Evolutionary conservation across 2,797 vertebrate species (phyloP).

Genomic region (Hipposideros larvatus): DNA sequence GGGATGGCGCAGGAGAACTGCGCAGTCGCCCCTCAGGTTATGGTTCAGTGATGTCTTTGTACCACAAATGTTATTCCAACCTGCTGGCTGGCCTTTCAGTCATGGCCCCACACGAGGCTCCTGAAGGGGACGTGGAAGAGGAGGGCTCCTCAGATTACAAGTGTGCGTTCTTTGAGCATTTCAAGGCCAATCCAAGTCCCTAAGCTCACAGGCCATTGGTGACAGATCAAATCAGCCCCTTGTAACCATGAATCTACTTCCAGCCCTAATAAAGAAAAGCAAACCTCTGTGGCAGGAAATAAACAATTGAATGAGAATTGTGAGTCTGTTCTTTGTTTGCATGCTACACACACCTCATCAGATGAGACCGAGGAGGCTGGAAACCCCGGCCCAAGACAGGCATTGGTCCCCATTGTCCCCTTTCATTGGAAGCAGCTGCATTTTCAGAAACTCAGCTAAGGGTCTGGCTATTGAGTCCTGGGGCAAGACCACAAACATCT

Average conservation of each 20-base stretch:
- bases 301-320: neutral
- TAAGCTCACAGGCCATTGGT: too few species aligned
- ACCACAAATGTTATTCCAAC: too few species aligned
- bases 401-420: accelerated
- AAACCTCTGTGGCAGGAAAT: neutral
- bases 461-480: accelerated
- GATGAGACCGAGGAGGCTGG: neutral
- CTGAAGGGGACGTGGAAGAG: neutral
- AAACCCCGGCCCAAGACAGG: neutral
- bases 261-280: neutral
- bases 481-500: neutral
- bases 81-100: too few species aligned
- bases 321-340: neutral
- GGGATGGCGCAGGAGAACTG: too few species aligned
- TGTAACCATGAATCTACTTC: too few species aligned
- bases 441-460: neutral
- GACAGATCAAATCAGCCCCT: too few species aligned
- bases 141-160: too few species aligned
- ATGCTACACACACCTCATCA: accelerated
- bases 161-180: too few species aligned
- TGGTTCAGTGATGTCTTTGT: too few species aligned
- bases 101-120: too few species aligned
- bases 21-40: too few species aligned
- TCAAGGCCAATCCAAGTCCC: too few species aligned
- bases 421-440: neutral